These are phyloP conservation scores for Plebejus anna DNA, from an alignment of 2,888 invertebrate species.

Conservation along the genomic window DNA sequence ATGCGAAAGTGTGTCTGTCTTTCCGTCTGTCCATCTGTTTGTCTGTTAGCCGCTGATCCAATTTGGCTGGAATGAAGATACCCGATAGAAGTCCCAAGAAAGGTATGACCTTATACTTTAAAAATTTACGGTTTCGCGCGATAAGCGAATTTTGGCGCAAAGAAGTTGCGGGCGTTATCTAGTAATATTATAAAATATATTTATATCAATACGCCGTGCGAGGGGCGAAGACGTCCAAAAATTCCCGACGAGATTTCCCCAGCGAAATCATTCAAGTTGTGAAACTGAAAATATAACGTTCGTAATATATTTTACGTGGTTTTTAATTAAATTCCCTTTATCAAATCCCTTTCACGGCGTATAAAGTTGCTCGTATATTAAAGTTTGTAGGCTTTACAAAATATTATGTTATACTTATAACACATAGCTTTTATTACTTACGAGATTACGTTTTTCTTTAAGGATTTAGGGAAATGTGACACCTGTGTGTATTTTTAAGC, in stretches of 20 bases:
- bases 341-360: background rate
- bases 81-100: too few species aligned
- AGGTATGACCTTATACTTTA: too few species aligned
- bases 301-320: conserved; percentile 9
- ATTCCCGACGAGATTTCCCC: conserved; percentile 41
- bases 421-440: too few species aligned
- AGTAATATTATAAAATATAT: background rate
- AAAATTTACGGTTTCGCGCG: too few species aligned
- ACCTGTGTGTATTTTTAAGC: too few species aligned
- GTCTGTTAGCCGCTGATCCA: too few species aligned
- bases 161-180: background rate
- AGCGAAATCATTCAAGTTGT: conserved; percentile 38
- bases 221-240: conserved; percentile 26
- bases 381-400: background rate
- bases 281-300: conserved; percentile 27
- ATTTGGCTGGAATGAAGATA: too few species aligned
- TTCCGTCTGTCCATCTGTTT: too few species aligned
- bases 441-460: too few species aligned
- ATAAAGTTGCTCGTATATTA: conserved; percentile 8
- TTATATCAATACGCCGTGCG: conserved; percentile 9
- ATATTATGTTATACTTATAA: background rate
- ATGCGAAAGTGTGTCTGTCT: too few species aligned
- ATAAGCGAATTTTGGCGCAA: too few species aligned
- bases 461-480: too few species aligned
- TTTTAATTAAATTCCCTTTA: conserved; percentile 17